phyloP scores from a whole-genome alignment of 2,797 vertebrate genomes.

The Neoniphon sammara region DNA sequence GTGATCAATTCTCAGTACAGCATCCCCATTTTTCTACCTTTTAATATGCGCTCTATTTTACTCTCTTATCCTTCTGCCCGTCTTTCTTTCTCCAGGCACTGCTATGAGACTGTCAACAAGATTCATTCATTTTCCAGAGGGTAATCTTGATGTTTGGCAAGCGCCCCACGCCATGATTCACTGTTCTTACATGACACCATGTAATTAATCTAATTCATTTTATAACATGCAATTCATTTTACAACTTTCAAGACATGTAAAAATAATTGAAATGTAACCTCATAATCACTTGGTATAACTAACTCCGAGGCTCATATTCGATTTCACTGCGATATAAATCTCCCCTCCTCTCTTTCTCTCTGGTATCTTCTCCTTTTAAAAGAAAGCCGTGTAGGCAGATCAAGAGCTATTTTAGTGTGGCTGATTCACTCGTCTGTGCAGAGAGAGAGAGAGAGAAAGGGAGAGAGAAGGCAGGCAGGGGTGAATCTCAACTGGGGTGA shows the following conservation, averaged over 20 bases:
- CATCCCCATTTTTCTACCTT: slow-evolving; percentile 32
- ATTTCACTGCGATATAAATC: slow-evolving; percentile 55
- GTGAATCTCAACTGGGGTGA: slow-evolving; percentile 40
- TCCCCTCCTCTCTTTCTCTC: slow-evolving; percentile 37
- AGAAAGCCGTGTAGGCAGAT: slow-evolving; percentile 70
- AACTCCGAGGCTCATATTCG: slow-evolving; percentile 43
- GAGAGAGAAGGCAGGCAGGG: slow-evolving; percentile 19
- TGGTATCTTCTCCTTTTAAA: slow-evolving; percentile 39
- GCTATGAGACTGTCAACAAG: slow-evolving; percentile 53
- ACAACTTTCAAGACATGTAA: slow-evolving; percentile 54
- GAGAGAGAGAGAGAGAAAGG: slow-evolving; percentile 27
- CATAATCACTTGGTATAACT: slow-evolving; percentile 51
- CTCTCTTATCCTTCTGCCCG: background rate
- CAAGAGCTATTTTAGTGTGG: slow-evolving; percentile 65
- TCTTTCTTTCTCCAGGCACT: slow-evolving; percentile 24
- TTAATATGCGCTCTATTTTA: slow-evolving; percentile 46
- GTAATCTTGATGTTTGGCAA: slow-evolving; percentile 57
- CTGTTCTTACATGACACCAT: slow-evolving; percentile 40
- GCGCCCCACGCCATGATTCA: background rate
- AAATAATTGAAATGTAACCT: slow-evolving; percentile 67
- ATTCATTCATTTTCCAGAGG: slow-evolving; percentile 47
- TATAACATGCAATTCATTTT: slow-evolving; percentile 56
- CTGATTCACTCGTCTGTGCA: slow-evolving; percentile 73
- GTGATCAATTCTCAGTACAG: slow-evolving; percentile 25
- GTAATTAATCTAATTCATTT: slow-evolving; percentile 62